These are phyloP conservation scores for Metopia argyrocephala DNA, from an alignment of 2,888 invertebrate genomes.

Conservation along the genomic window DNA sequence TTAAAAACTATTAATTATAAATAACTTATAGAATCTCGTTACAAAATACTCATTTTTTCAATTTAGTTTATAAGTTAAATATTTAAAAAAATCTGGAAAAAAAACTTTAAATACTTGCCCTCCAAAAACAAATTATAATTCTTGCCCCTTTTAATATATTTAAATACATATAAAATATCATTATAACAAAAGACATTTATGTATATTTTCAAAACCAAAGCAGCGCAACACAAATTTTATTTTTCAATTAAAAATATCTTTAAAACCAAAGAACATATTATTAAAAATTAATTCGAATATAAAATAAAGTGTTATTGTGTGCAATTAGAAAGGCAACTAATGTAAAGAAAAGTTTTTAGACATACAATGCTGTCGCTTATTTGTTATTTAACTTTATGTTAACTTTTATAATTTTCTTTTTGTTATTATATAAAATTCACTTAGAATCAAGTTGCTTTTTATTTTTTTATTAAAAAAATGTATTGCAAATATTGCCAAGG, in stretches of 20 bases:
- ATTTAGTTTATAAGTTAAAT: conserved; percentile 52
- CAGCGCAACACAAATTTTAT: conserved; percentile 50
- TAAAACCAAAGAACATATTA: conserved; percentile 55
- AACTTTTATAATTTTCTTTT: not conserved
- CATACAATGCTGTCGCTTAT: not conserved
- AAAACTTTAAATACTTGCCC: conserved; percentile 47
- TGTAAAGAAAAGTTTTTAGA: not conserved
- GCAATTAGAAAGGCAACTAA: conserved; percentile 55
- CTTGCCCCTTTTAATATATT: conserved; percentile 49
- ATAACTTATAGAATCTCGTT: conserved; percentile 44
- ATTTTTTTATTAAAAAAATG: no score
- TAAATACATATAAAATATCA: not conserved
- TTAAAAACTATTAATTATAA: conserved; percentile 11
- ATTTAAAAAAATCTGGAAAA: conserved; percentile 10
- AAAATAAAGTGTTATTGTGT: conserved; percentile 31
- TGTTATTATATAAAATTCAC: not conserved
- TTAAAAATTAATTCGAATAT: conserved; percentile 16
- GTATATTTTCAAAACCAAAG: conserved; percentile 51
- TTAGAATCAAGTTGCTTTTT: no score
- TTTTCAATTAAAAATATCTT: conserved; percentile 18
- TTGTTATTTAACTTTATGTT: not conserved
- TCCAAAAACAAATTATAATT: conserved; percentile 37
- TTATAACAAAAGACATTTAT: conserved; percentile 15
- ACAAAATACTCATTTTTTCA: conserved; percentile 61
- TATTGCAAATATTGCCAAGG: conserved; percentile 55